phyloP scores from a whole-genome alignment of 2,888 invertebrate species.

The Tridacna crocea region DNA sequence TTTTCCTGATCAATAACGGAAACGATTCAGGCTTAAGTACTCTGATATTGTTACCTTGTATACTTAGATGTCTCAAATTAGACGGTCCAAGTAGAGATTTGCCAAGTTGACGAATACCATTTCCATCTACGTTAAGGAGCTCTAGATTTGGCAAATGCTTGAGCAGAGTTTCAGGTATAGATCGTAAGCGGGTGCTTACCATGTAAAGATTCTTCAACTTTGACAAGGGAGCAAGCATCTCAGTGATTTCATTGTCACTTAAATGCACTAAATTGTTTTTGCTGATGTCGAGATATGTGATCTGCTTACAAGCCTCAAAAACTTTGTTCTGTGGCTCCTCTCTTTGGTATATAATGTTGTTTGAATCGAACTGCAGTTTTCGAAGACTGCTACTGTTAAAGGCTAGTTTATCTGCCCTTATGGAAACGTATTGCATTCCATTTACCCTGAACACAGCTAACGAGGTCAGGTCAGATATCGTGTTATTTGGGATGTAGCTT shows the following conservation, averaged over 20 bases:
- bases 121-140: constrained; percentile 9
- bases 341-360: background rate
- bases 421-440: background rate
- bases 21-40: constrained; percentile 1
- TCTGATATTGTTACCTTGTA: constrained; percentile 23
- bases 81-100: background rate
- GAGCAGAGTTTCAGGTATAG: constrained; percentile 4
- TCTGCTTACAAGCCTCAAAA: background rate
- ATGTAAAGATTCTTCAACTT: constrained; percentile 3
- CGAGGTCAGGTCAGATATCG: constrained; percentile 1
- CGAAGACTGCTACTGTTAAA: constrained; percentile 6
- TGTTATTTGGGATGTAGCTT: constrained; percentile 2
- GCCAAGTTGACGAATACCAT: background rate
- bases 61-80: background rate
- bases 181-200: background rate
- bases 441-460: background rate
- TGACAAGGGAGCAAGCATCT: constrained; percentile 15
- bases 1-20: background rate
- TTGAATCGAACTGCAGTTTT: background rate
- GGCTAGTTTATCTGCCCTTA: too few relatives aligned
- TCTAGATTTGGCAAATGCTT: background rate
- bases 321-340: background rate
- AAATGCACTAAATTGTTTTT: constrained; percentile 5
- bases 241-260: background rate
- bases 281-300: background rate